Base-by-base conservation (phyloP, 2,888 invertebrate species). In the Conistra vaccinii region DNA sequence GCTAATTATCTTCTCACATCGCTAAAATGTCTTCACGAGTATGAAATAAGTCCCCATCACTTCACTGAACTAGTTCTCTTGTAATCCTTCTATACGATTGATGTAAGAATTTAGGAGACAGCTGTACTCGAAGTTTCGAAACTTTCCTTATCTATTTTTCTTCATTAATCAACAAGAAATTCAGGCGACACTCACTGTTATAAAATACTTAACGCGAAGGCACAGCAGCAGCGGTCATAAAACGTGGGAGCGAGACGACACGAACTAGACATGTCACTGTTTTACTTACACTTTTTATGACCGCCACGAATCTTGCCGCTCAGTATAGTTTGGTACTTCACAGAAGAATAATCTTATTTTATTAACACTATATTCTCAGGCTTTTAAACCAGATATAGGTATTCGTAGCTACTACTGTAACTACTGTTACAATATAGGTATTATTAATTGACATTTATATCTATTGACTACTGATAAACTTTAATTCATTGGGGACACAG, bases 381-480 rank as follows among this genome's bases (percentile, higher is more conserved):
- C 53, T 67, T 63, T 58, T 62, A 58, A 65, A 69, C 67, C 63
- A 80, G 55, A 58, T 35, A 57, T 78, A n/a, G n/a, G n/a, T n/a
- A 68, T 61, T 80, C 9, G 1, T 85, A 83, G 81, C 10, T 39
- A 67, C 20, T 82, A 85, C n/a, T n/a, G n/a, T n/a, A n/a, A n/a
- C n/a, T 73, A 57, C 58, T 60, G 45, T 79, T 81, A 73, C 51
- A 73, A 12, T 69, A 58, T 68, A 72, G 57, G 45, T 80, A 83
- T 81, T 75, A 75, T 32, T 62, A 48, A 32, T 65, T 65, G 35
- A 69, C 26, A 61, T 71, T 51, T 42, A 71, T 55, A 55, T 35
- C 20, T 83, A 75, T 81, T 73, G 29, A 70, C 32, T 62, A 67
- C 53, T 72, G 29, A 42, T 66, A 66, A 45, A 66, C 29, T 69